Base-by-base conservation (phyloP, 2,113 vertebrate species). In the Nematolebias whitei region DNA sequence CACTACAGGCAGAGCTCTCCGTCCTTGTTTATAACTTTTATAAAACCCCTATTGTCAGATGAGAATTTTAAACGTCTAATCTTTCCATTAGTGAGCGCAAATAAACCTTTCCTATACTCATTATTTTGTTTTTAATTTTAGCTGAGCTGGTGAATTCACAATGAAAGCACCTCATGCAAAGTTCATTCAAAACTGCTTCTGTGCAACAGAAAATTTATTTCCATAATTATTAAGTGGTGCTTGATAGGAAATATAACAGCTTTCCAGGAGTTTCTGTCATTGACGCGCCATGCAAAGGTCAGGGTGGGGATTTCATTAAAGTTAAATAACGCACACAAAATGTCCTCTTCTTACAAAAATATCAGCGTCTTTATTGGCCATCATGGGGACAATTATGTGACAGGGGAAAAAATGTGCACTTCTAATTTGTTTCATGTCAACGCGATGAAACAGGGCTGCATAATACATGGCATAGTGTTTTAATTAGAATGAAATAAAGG, bases 211-310 rank as follows among this genome's bases (percentile, higher is more conserved):
- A 81, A 81, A 73, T 81, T 56, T 48, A 79, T 85, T 81, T 79
- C 53, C 66, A 80, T 77, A 76, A 78, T 71, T 74, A 83, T 82
- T 83, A 88, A 82, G 65, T 64, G 78, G 59, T 43, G 40, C 68
- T 63, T 68, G 63, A 78, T 76, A 71, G 38, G 55, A 78, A 82
- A 80, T 60, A 55, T 54, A 51, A 23, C 47, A 23, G 57, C 63
- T 62, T 56, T 35, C 62, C 76, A 65, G 77, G 39, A 82, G 63
- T 80, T 49, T 62, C 50, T 41, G 45, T 67, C 63, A 58, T 59
- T 75, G 71, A 69, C 71, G 43, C 54, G 55, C 29, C 38, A 68
- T 29, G 41, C 20, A 77, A 78, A 71, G 70, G 81, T 79, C 73
- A 76, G 47, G 1, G 19, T 19, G 26, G 12, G 19, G 29, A 40